Base-by-base conservation (phyloP, 2,888 invertebrate genomes). In the Calliphora vomitoria region DNA sequence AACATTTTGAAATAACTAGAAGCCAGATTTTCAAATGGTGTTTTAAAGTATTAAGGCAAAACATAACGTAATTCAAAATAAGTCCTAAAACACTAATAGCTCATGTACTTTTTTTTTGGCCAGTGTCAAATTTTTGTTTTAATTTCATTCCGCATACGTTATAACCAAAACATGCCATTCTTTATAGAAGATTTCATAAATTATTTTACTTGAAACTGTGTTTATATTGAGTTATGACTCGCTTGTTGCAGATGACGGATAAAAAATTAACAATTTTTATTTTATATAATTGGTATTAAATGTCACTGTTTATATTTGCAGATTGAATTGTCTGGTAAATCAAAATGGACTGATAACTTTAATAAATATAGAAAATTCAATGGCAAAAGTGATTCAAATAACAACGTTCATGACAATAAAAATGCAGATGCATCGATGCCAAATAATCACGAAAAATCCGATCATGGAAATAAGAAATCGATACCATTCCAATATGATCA, bases 401-500 rank as follows among this genome's bases (percentile, higher is more conserved):
- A 81, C 44, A 88, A 81, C 44, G 1, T 82, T 47, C 47, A 60
- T 20, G 72, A 78, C 11, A 20, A n/a, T 58, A 64, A 76, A 41
- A 71, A 31, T 20, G 13, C 13, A 11, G 60, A 58, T 20, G 50
- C 3, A 0, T 66, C 44, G 3, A 81, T 72, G 60, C 18, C n/a
- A 55, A 72, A 71, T 41, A 35, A 74, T 0, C 35, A 71, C 15
- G 82, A 88, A 5, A 66, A 62, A 81, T 31, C 64, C 3, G 58
- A 72, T n/a, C 47, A 80, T n/a, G 79, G 53, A n/a, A 60, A 76
- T 6, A 88, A 88, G n/a, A 90, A 90, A 50, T 82, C 89, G 3
- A 74, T 89, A 53, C 87, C 90, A 15, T 89, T 86, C 78, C 89
- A 89, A 44, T 91, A 89, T 81, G 91, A 92, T 82, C 88, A 90